A percentile compares a stretch with the other conserved stretches of the same genome.
Conservation (phyloP, 2,888 invertebrate species). For the Kryphioiulus occultus region DNA sequence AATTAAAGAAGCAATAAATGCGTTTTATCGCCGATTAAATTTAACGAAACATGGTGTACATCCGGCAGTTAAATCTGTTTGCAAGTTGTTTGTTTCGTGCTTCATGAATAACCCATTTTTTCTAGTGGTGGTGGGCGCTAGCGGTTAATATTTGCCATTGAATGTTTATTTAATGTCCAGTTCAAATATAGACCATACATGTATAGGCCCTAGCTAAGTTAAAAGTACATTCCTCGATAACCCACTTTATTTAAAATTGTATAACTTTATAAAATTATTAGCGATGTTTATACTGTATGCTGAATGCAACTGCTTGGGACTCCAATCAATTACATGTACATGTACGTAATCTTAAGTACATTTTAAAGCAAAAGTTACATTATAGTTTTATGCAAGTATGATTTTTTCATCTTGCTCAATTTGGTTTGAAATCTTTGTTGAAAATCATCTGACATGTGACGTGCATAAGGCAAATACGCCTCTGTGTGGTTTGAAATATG, state of each 20-base stretch:
- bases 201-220: neutral
- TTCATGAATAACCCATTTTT: neutral
- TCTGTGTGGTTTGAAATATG: neutral
- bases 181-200: too few relatives aligned
- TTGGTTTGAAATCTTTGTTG: too few relatives aligned
- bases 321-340: too few relatives aligned
- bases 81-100: neutral
- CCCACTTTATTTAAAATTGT: neutral
- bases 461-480: too few relatives aligned
- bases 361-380: too few relatives aligned
- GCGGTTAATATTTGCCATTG: neutral
- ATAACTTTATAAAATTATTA: too few relatives aligned
- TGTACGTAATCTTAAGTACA: too few relatives aligned
- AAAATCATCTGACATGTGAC: neutral
- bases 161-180: neutral
- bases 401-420: too few relatives aligned
- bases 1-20: neutral
- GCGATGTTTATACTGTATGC: too few relatives aligned
- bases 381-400: too few relatives aligned
- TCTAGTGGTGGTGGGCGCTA: neutral
- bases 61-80: neutral
- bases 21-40: neutral
- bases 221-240: neutral
- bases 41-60: neutral
- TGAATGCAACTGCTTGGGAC: too few relatives aligned